Evolutionary conservation across 2,797 vertebrate species (phyloP), one percentile per base, ranked within the genome.

Genomic region (Delichon dasypus): DNA sequence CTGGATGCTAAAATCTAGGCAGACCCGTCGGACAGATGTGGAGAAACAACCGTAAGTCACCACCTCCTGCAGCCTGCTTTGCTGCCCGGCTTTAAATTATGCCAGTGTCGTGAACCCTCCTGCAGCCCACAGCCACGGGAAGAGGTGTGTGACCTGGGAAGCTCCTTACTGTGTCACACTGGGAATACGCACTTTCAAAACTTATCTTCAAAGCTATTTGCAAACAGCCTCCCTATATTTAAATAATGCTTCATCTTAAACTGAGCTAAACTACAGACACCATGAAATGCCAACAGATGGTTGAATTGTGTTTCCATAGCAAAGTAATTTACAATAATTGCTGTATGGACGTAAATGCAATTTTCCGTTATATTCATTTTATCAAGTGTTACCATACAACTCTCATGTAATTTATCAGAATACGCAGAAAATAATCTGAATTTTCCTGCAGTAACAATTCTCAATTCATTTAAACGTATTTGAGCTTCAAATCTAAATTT

Each of bases 241-340:
- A 97, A 97, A 97, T 95, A 97, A 96, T 57, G 84, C 82, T 96
- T 96, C 93, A 93, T 97, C 96, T 96, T 97, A 94, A 98, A 97
- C 91, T 84, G 94, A 98, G 94, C 96, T 93, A 94, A 97, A 93
- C 95, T 94, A 94, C 94, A 95, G 97, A 96, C 95, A 96, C 95
- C 87, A 96, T 54, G 96, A 98, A 98, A 97, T 97, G 97, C 97
- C 97, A 97, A 97, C 97, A 98, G 98, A 98, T 98, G 98, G 97
- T 62, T 97, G 97, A 96, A 97, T 97, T 97, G 97, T 98, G 98
- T 98, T 98, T 98, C 98, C 97, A 98, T 98, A 98, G 98, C 97
- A 98, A 98, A 98, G 97, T 98, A 97, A 98, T 98, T 98, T 97
- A 98, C 97, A 98, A 98, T 98, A 98, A 98, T 98, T 98, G 98